Evolutionary conservation across 2,797 vertebrate genomes (phyloP), one percentile per base, ranked within the genome.

Genomic region (Dipus sagitta): DNA sequence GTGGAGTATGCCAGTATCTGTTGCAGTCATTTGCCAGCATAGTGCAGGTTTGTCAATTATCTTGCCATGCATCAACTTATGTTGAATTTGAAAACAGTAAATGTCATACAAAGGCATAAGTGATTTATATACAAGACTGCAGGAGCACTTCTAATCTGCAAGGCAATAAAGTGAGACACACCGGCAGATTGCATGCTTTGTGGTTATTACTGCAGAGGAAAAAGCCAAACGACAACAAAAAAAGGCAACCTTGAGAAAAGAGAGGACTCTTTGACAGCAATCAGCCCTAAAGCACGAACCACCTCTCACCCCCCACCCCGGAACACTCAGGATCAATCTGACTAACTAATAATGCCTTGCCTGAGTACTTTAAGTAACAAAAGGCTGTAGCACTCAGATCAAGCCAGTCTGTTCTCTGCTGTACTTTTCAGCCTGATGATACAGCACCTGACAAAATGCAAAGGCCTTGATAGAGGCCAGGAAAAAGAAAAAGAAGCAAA

Each of bases 101-200:
- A 88, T 86, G 96, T 78, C 96, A 87, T 47, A 52, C 67, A 79
- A 89, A 95, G 95, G 84, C 71, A 65, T 67, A 82, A 95, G 86
- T 95, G 96, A 95, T 94, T 96, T 96, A 95, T 87, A 77, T 42
- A 72, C 4, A 52, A 71, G 80, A 75, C 77, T 72, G 21, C 4
- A 42, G 81, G 78, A 85, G 81, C 94, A 91, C 88, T 95, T 94
- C 91, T 92, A 91, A 94, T 90, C 94, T 92, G 88, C 86, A 86
- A 23, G 30, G 72, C 86, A 72, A 84, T 58, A 77, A 81, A 94
- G 91, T 8, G 75, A 72, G 88, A 88, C 67, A 64, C 30, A 82
- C 47, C 68, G 78, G 90, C 93, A 95, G 96, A 95, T 91, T 88
- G 90, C 80, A 52, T 34, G 65, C 62, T 88, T 91, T 82, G 90